Conservation (phyloP, 2,797 vertebrate species). For the Lepus oiostolus region DNA sequence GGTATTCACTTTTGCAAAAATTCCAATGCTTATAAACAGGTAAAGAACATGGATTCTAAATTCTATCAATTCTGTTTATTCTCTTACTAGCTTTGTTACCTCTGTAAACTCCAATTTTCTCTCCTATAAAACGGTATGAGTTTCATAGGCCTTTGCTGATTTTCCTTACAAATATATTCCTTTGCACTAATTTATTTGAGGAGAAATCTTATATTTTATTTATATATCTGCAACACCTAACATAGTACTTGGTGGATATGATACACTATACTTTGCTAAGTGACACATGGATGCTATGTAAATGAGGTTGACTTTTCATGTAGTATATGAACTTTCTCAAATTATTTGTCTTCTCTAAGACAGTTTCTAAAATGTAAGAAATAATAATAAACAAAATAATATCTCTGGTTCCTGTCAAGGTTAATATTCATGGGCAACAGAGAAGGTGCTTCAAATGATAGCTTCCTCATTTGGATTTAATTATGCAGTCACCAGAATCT, state of each 20-base stretch:
- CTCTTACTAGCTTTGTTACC: not conserved
- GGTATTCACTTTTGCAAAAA: not conserved
- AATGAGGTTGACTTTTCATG: not conserved
- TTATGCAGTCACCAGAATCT: conserved; percentile 8
- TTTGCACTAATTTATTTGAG: not conserved
- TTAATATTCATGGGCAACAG: not conserved
- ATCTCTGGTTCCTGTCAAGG: not conserved
- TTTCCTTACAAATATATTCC: not conserved
- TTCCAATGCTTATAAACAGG: not conserved
- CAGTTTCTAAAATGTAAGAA: not conserved
- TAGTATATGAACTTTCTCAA: not conserved
- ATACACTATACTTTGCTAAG: not conserved
- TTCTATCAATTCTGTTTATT: not conserved
- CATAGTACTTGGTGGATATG: not conserved
- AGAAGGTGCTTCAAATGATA: not conserved
- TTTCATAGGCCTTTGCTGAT: not conserved
- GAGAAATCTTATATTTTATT: not conserved
- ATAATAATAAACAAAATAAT: not conserved
- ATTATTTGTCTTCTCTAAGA: not conserved
- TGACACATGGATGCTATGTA: not conserved
- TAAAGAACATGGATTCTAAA: not conserved
- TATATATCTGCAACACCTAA: not conserved
- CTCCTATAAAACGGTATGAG: not conserved
- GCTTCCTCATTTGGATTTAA: not conserved
- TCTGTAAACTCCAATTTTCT: not conserved